Conservation (phyloP, 2,797 vertebrate genomes). For the Fundulus diaphanus region DNA sequence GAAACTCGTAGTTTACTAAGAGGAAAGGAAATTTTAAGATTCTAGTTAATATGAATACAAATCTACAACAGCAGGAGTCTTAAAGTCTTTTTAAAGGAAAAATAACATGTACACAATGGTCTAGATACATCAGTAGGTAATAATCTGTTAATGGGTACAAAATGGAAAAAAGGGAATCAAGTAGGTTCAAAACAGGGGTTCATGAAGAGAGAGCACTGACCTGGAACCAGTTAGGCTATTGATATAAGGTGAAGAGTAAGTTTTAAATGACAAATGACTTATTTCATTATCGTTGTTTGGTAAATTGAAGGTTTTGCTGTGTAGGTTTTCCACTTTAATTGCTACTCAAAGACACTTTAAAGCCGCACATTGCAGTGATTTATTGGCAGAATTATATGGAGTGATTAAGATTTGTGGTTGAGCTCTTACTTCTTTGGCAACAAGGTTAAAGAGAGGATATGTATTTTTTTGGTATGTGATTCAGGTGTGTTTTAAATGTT, state of each 20-base stretch:
- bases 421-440: constrained; percentile 25
- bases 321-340: constrained; percentile 13
- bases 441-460: constrained; percentile 47
- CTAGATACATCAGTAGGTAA: not conserved
- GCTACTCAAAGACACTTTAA: not conserved
- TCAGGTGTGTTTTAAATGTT: not conserved
- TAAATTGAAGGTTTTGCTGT: constrained; percentile 21
- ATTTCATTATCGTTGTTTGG: constrained; percentile 36
- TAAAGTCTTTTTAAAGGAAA: not conserved
- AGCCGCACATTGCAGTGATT: not conserved
- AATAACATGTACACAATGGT: not conserved
- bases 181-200: not conserved
- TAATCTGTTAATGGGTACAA: not conserved
- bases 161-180: not conserved
- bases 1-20: not conserved
- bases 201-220: not conserved
- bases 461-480: not conserved
- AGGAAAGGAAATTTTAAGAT: not conserved
- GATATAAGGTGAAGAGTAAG: not conserved
- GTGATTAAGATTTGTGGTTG: not conserved
- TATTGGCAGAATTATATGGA: not conserved
- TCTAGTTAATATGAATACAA: too few species aligned
- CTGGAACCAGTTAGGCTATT: not conserved
- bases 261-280: constrained; percentile 8
- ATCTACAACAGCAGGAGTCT: not conserved